Evolutionary conservation across 2,113 vertebrate genomes (phyloP), one percentile per base, ranked within the genome.

Genomic region (Pollimyrus isidori): DNA sequence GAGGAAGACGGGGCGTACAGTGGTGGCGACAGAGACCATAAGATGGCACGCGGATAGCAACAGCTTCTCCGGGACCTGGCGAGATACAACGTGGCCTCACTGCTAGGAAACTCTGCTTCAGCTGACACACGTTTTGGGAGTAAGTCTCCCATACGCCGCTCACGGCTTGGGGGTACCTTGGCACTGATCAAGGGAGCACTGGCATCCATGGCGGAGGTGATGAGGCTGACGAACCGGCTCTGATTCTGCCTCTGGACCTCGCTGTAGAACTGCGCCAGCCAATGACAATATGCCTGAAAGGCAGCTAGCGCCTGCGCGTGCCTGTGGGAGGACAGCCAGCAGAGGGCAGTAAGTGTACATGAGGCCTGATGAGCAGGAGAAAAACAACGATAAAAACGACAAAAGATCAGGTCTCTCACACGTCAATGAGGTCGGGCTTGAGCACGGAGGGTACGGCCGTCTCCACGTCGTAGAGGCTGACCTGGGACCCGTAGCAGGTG

Each of bases 251-350:
- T 95, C 91, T 99, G 98, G 9, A 97, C 97, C 91, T 99, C 98
- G 0, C 97, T 96, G 94, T 98, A 99, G 93, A 98, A 99, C 94
- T 99, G 98, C 0, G 98, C 97, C 0, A 99, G 95, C 98, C 98
- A 99, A 92, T 99, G 98, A 7, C 97, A 95, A 80, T 99, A 99
- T 26, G 98, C 98, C 91, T 99, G 98, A 91, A 99, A 94, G 0
- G 98, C 98, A 7, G 98, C 97, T 91, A 99, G 96, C 7, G 98
- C 97, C 95, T 99, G 98, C 0, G 98, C 98, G 0, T 99, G 98
- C 84, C 98, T 99, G 11, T 19, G 42, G 89, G 9, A 3, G 82
- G 35, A 42, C 1, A 23, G 15, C 7, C 11, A 50, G 7, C 13
- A 52, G 45, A 53, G 23, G 49, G 49, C n/a, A 50, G n/a, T 86